phyloP scores from a whole-genome alignment of 2,888 invertebrate species.

The Pycnomerus fuliginosus region DNA sequence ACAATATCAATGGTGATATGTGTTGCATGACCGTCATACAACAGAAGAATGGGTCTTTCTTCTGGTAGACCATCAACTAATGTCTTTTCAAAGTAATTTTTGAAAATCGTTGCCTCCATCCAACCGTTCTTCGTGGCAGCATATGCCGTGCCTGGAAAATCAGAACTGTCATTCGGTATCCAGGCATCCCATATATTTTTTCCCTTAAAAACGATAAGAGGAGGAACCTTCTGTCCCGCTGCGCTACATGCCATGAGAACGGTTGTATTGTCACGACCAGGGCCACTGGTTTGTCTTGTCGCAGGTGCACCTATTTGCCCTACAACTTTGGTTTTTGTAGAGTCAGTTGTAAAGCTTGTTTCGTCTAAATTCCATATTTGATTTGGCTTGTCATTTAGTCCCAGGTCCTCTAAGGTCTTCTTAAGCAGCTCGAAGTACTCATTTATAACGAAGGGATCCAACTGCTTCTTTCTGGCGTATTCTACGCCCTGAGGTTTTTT shows the following conservation, averaged over 20 bases:
- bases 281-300: constrained; percentile 30
- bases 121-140: constrained; percentile 38
- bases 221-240: constrained; percentile 38
- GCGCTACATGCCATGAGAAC: constrained; percentile 33
- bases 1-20: constrained; percentile 24
- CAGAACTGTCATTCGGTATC: too few relatives aligned
- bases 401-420: constrained; percentile 11
- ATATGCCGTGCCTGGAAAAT: too few relatives aligned
- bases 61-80: too few relatives aligned
- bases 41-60: constrained; percentile 21
- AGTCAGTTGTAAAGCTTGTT: constrained; percentile 17
- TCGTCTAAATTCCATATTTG: constrained; percentile 9
- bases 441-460: constrained; percentile 27
- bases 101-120: constrained; percentile 30
- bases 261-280: constrained; percentile 40
- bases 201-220: constrained; percentile 42
- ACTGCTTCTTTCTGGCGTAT: constrained; percentile 27
- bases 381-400: constrained; percentile 14
- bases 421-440: constrained; percentile 1
- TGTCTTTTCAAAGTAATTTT: constrained; percentile 29
- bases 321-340: constrained; percentile 26
- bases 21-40: constrained; percentile 25
- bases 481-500: constrained; percentile 43
- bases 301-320: constrained; percentile 17
- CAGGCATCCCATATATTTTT: constrained; percentile 43